Evolutionary conservation across 37 sponge, comb jelly and placozoan species (phyloP).

Genomic region (Tethya wilhelma): DNA sequence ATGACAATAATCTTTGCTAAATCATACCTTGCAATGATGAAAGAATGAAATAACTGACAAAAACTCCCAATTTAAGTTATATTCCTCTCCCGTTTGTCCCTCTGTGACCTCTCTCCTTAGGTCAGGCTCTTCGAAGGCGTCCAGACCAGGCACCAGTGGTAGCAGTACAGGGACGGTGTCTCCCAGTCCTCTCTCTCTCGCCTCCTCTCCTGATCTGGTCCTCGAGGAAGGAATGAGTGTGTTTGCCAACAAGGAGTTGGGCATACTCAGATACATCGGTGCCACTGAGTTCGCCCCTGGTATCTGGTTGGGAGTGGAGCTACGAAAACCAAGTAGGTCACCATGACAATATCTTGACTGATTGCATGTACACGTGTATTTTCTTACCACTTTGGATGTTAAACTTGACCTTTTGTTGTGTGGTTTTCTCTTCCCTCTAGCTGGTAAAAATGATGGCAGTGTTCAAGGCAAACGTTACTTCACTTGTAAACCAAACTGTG

Average conservation of each 20-base stretch:
- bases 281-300: constrained; percentile 85
- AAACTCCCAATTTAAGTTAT: too few relatives aligned
- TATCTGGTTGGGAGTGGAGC: constrained; percentile 91
- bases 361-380: too few relatives aligned
- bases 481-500: constrained; percentile 83
- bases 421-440: constrained; percentile 16
- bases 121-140: not conserved
- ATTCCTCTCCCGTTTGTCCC: too few relatives aligned
- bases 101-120: too few relatives aligned
- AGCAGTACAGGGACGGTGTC: not conserved
- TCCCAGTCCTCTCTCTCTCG: constrained; percentile 23
- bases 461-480: constrained; percentile 93
- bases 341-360: not conserved
- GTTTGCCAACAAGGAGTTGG: constrained; percentile 85
- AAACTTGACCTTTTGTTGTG: not conserved
- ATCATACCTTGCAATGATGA: too few relatives aligned
- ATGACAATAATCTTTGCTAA: not conserved
- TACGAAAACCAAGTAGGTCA: constrained; percentile 79
- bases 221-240: constrained; percentile 83
- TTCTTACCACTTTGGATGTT: not conserved
- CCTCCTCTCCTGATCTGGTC: not conserved
- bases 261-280: constrained; percentile 82
- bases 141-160: not conserved
- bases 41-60: too few relatives aligned
- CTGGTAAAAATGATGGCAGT: constrained; percentile 92